Percentiles rank a stretch among this genome's conserved stretches.
These are phyloP conservation scores for Ladona fulva DNA, from an alignment of 1,140 invertebrate species.

Conservation along the genomic window DNA sequence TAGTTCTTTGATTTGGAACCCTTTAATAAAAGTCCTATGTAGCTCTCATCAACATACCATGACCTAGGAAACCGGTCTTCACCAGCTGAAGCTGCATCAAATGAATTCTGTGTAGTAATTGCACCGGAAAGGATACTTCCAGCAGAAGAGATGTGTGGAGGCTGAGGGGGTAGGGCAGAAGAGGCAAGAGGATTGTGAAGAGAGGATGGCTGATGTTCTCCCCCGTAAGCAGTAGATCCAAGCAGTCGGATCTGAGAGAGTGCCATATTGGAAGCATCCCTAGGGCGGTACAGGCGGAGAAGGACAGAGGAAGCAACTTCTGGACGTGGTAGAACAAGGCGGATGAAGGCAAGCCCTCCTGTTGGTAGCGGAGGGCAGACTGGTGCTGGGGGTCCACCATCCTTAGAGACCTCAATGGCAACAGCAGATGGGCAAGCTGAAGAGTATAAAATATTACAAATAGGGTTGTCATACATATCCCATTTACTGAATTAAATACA, in stretches of 20 bases:
- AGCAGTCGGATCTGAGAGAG: constrained; percentile 78
- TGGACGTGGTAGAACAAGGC: constrained; percentile 67
- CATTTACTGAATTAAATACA: too few relatives aligned
- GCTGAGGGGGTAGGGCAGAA: neutral
- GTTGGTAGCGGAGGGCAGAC: constrained; percentile 65
- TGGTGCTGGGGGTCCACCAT: constrained; percentile 45
- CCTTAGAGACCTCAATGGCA: constrained; percentile 62
- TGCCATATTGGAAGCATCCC: constrained; percentile 79
- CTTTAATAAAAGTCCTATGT: too few relatives aligned
- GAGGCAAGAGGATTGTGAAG: neutral
- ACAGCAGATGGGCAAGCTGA: constrained; percentile 82
- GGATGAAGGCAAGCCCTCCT: constrained; percentile 75
- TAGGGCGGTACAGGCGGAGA: constrained; percentile 66
- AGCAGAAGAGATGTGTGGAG: neutral
- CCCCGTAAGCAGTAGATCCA: constrained; percentile 67
- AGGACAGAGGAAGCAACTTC: constrained; percentile 53
- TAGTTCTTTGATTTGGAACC: too few relatives aligned
- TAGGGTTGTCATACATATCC: too few relatives aligned
- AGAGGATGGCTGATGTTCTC: constrained; percentile 16
- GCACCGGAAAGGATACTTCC: neutral
- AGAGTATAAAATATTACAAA: too few relatives aligned
- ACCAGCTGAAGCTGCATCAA: constrained; percentile 31
- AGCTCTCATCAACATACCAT: constrained; percentile 28
- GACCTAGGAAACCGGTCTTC: constrained; percentile 40
- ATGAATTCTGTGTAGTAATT: neutral